Evolutionary conservation across 2,888 invertebrate species (phyloP), one percentile per base, ranked within the genome.

Genomic region (Pogonocherus hispidulus): DNA sequence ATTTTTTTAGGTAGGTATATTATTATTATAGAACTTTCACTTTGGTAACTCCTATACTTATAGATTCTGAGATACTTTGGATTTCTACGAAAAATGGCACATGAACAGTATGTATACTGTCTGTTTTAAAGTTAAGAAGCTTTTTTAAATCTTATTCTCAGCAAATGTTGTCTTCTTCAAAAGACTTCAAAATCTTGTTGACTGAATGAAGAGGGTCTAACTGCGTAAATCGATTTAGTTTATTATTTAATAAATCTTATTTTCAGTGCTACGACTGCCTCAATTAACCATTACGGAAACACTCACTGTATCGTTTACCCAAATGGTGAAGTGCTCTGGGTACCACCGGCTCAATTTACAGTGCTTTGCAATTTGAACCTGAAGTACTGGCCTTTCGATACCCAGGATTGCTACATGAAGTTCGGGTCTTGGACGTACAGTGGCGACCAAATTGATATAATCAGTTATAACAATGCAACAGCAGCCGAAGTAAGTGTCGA

Each of bases 361-460:
- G 87, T 89, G 11, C 89, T 90, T 77, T 92, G 91, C 77, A 89
- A 91, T 65, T 80, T 90, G 23, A 89, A 94, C 80, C 86, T 95
- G 59, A 84, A 87, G 14, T 86, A 88, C 69, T 95, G 95, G 95
- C 95, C 95, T 0, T 89, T 87, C 52, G 95, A 95, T 83, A 85
- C 85, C 4, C 95, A 95, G 82, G 84, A 81, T 0, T 93, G 93
- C 77, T 79, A 82, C 47, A 84, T 95, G 67, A 89, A 89, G 78
- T 89, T 95, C 69, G 94, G 93, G 0, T 94, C 94, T 0, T 92
- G 94, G 90, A 90, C 91, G 0, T 89, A 91, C 79, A 87, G 87
- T 62, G 88, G 89, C 0, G 88, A 90, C 20, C 89, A 91, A 75
- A 85, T 92, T 6, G 87, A 89, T 71, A 74, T 90, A 11, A 79